Evolutionary conservation across 2,888 invertebrate species (phyloP).

Genomic region (Drosophila histrio): DNA sequence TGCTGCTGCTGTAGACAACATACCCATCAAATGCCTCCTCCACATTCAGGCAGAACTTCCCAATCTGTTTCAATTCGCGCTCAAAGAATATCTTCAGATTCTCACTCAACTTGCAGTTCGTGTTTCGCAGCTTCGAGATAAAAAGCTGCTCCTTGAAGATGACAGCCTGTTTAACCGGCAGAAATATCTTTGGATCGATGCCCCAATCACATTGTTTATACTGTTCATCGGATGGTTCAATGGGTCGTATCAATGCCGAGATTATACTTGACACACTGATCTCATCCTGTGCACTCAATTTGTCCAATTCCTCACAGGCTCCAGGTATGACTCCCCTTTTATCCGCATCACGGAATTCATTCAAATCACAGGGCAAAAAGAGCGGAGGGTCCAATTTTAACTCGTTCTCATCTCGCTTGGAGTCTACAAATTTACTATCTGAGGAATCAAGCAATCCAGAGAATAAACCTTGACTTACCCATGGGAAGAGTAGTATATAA

Average conservation of each 20-base stretch:
- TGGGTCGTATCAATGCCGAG: slow-evolving; percentile 66
- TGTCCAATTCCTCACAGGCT: slow-evolving; percentile 58
- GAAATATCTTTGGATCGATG: slow-evolving; percentile 69
- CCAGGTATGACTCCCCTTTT: not conserved
- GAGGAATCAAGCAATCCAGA: not conserved
- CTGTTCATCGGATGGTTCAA: slow-evolving; percentile 65
- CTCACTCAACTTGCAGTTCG: slow-evolving; percentile 73
- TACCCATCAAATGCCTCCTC: slow-evolving; percentile 81
- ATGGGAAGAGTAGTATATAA: not conserved
- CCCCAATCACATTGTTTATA: slow-evolving; percentile 64
- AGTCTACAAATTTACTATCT: not conserved
- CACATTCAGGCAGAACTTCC: slow-evolving; percentile 69
- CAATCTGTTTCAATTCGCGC: slow-evolving; percentile 73
- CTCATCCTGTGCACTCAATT: slow-evolving; percentile 74
- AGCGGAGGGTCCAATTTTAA: slow-evolving; percentile 57
- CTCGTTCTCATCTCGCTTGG: not conserved
- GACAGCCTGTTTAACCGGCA: slow-evolving; percentile 69
- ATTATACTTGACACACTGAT: slow-evolving; percentile 81
- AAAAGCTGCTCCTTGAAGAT: slow-evolving; percentile 73
- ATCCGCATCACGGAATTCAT: slow-evolving; percentile 29
- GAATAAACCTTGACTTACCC: slow-evolving; percentile 2
- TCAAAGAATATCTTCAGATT: slow-evolving; percentile 75
- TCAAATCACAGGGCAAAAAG: slow-evolving; percentile 59
- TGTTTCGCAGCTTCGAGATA: slow-evolving; percentile 67
- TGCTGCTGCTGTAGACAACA: slow-evolving; percentile 75